Conservation (phyloP, 2,888 invertebrate species). For the Apodemia duryi region DNA sequence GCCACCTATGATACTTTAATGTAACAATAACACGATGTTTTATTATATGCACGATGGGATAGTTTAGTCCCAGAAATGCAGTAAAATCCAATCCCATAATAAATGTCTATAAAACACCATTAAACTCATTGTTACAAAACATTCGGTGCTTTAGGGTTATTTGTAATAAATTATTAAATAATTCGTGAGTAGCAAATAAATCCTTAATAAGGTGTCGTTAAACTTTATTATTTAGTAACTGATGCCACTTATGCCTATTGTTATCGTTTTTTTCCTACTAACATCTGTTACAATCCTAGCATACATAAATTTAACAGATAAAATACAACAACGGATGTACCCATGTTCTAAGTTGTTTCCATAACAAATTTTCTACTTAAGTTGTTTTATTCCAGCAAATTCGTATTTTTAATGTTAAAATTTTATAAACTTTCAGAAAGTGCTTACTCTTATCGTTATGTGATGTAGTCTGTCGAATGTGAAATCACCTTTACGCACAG, state of each 20-base stretch:
- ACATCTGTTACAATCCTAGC: conserved; percentile 58
- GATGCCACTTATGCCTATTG: conserved; percentile 67
- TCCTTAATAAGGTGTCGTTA: conserved; percentile 67
- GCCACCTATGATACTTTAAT: background rate
- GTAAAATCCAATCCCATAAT: conserved; percentile 68
- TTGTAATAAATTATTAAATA: conserved; percentile 76
- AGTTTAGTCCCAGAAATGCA: conserved; percentile 35
- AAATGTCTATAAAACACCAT: conserved; percentile 48
- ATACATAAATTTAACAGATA: conserved; percentile 41
- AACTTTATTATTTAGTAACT: conserved; percentile 44
- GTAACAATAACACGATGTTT: background rate
- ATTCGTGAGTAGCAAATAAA: conserved; percentile 73
- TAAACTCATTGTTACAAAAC: conserved; percentile 44
- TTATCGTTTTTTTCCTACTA: conserved; percentile 58
- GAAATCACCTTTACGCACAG: too few relatives aligned
- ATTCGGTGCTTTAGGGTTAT: conserved; percentile 52
- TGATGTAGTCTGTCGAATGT: too few relatives aligned
- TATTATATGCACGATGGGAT: background rate
- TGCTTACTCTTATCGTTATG: too few relatives aligned
- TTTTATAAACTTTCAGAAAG: too few relatives aligned
- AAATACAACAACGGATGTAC: conserved; percentile 17
- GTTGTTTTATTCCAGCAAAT: too few relatives aligned
- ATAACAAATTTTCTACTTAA: too few relatives aligned
- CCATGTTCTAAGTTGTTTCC: background rate
- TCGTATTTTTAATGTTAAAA: too few relatives aligned